Conservation (phyloP, 2,113 vertebrate species). For the Lophius piscatorius region DNA sequence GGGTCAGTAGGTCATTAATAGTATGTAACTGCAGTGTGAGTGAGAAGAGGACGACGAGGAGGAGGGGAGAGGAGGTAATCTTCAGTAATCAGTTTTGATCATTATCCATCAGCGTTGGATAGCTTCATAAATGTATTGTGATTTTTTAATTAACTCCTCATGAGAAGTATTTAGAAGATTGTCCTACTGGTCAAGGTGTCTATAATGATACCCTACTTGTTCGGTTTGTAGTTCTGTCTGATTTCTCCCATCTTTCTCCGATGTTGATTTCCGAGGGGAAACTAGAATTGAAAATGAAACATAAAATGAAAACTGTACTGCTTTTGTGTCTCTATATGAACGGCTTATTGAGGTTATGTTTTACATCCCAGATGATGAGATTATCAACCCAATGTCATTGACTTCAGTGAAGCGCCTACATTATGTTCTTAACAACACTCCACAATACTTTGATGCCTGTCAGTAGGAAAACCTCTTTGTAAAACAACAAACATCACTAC, state of each 20-base stretch:
- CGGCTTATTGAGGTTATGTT: background rate
- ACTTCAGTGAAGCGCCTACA: conserved; percentile 17
- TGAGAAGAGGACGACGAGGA: background rate
- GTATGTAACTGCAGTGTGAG: conserved; percentile 31
- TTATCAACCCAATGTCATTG: conserved; percentile 3
- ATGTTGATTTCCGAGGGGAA: background rate
- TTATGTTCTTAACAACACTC: conserved; percentile 20
- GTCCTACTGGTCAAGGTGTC: conserved; percentile 8
- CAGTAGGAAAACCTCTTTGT: conserved; percentile 11
- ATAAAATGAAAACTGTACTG: background rate
- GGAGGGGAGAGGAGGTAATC: conserved; percentile 1
- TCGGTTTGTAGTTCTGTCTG: background rate
- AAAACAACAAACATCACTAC: conserved; percentile 14
- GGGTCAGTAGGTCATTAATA: conserved; percentile 77
- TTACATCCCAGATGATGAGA: conserved; percentile 3
- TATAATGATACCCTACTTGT: background rate
- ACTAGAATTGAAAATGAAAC: background rate
- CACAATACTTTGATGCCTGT: conserved; percentile 1
- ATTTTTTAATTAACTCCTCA: conserved; percentile 32
- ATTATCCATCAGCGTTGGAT: conserved; percentile 30
- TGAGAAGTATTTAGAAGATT: conserved; percentile 28
- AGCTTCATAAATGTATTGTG: conserved; percentile 39
- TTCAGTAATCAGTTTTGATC: conserved; percentile 39
- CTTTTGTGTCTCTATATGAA: background rate
- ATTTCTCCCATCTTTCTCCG: background rate